phyloP scores from a whole-genome alignment of 2,888 invertebrate species.

The Brenthis daphne region DNA sequence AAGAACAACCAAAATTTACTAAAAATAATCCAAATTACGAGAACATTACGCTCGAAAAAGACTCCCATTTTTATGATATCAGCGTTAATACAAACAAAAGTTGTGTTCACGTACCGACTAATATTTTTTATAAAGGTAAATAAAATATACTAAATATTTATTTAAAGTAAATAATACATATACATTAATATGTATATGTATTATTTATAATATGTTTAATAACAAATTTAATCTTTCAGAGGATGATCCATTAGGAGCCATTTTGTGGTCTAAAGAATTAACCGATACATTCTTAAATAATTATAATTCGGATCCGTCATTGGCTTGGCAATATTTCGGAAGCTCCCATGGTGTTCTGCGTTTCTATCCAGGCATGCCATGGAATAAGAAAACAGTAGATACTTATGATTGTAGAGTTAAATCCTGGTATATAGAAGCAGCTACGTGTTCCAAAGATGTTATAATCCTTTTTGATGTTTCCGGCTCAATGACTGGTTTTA shows the following conservation, averaged over 20 bases:
- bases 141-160: background rate
- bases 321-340: constrained; percentile 99
- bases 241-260: constrained; percentile 69
- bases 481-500: constrained; percentile 96
- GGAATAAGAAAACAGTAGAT: constrained; percentile 83
- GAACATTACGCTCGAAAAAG: constrained; percentile 84
- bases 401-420: constrained; percentile 95
- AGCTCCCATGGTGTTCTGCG: constrained; percentile 95
- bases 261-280: constrained; percentile 94
- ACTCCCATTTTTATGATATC: constrained; percentile 93
- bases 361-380: constrained; percentile 93
- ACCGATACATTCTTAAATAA: constrained; percentile 93
- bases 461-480: constrained; percentile 97
- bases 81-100: constrained; percentile 90
- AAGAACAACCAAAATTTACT: constrained; percentile 58
- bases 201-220: too few species aligned
- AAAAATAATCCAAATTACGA: constrained; percentile 71
- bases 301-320: constrained; percentile 92
- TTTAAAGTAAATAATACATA: background rate
- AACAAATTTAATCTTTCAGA: constrained; percentile 56
- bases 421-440: constrained; percentile 98
- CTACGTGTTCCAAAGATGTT: constrained; percentile 98
- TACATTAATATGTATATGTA: background rate
- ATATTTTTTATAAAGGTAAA: constrained; percentile 92
- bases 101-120: constrained; percentile 96